phyloP scores from a whole-genome alignment of 2,888 invertebrate genomes.

The Xanthia icteritia region DNA sequence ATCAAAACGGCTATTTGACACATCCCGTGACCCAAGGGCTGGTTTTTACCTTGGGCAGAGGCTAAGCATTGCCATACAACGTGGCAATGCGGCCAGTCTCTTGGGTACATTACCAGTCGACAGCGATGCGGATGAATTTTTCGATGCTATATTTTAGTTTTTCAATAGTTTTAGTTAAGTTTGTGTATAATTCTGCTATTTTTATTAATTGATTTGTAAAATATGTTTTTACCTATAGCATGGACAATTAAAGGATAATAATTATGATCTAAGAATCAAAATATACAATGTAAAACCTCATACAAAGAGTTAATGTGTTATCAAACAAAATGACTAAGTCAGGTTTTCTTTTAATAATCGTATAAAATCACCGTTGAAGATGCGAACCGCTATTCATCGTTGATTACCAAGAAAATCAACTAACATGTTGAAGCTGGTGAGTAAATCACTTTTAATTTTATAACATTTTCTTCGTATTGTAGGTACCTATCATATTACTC shows the following conservation, averaged over 20 bases:
- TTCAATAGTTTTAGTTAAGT: no score
- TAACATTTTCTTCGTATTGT: background rate
- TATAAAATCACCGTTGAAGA: conserved; percentile 66
- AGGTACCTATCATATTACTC: background rate
- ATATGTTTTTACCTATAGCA: no score
- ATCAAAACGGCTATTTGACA: no score
- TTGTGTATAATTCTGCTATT: no score
- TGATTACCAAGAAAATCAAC: conserved; percentile 53
- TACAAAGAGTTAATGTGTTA: conserved; percentile 8
- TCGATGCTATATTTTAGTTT: no score
- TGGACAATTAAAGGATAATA: background rate
- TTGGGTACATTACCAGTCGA: no score
- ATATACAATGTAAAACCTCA: background rate
- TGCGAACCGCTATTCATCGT: conserved; percentile 59
- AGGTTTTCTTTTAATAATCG: conserved; percentile 61
- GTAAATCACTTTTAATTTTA: conserved; percentile 28
- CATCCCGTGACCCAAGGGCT: no score
- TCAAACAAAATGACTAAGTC: conserved; percentile 36
- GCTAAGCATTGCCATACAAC: no score
- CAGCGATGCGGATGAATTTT: no score
- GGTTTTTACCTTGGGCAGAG: no score
- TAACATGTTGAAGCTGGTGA: conserved; percentile 77
- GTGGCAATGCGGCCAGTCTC: no score
- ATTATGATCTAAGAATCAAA: background rate
- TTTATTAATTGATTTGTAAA: no score